These are phyloP conservation scores for Sardinella longiceps DNA, from an alignment of 2,797 vertebrate genomes.

Conservation along the genomic window DNA sequence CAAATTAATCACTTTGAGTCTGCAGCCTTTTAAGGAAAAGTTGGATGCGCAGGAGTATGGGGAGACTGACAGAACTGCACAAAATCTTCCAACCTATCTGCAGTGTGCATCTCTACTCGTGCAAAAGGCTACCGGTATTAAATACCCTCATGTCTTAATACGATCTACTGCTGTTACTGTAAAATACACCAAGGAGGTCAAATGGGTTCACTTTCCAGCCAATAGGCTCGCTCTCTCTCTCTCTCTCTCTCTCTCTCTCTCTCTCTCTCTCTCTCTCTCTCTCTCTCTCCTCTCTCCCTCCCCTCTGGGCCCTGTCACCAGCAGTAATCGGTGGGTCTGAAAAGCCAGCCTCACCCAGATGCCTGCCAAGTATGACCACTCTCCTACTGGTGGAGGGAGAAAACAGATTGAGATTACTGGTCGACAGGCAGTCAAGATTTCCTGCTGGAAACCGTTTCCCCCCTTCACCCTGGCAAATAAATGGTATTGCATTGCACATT, in stretches of 20 bases:
- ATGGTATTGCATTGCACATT: background rate
- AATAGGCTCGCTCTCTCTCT: background rate
- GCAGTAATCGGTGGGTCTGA: background rate
- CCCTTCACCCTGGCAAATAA: background rate
- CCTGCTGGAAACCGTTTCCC: background rate
- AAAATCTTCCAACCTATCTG: too few relatives aligned
- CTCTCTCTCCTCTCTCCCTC: background rate
- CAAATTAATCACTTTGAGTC: background rate
- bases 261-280: background rate
- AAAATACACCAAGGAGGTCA: background rate
- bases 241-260: background rate
- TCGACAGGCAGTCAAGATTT: background rate
- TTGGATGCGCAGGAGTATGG: background rate
- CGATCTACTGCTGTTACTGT: background rate
- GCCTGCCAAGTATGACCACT: constrained; percentile 7
- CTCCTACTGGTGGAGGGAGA: background rate
- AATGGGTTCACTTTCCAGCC: constrained; percentile 2
- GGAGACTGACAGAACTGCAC: background rate
- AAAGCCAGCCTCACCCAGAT: background rate
- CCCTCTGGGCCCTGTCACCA: background rate
- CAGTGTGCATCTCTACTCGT: background rate
- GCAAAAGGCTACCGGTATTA: background rate
- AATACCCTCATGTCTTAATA: background rate
- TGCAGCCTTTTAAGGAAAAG: background rate
- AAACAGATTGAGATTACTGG: constrained; percentile 8